Conservation (phyloP, 2,888 invertebrate genomes). For the Drosophila birchii region DNA sequence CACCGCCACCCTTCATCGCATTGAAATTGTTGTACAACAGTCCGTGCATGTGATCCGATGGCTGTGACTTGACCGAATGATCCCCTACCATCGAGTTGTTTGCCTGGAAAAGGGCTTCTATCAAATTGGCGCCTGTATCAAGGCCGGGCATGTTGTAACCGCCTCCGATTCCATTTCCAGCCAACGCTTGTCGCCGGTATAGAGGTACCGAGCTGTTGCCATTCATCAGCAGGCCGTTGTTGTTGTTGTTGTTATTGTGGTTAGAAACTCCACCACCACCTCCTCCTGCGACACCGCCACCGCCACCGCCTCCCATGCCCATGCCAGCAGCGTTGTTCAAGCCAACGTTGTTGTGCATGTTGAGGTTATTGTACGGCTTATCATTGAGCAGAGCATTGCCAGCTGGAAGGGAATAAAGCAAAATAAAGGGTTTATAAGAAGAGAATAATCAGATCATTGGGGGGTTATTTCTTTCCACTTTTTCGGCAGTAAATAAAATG, state of each 20-base stretch:
- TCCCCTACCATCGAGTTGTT: slow-evolving; percentile 66
- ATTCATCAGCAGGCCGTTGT: slow-evolving; percentile 66
- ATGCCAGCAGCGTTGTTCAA: slow-evolving; percentile 22
- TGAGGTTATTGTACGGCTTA: slow-evolving; percentile 59
- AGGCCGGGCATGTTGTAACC: slow-evolving; percentile 68
- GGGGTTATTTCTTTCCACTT: background rate
- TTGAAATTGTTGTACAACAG: slow-evolving; percentile 81
- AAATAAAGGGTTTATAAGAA: background rate
- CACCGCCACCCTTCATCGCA: slow-evolving; percentile 68
- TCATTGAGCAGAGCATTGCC: slow-evolving; percentile 62
- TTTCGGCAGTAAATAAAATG: background rate
- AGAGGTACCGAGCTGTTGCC: slow-evolving; percentile 84
- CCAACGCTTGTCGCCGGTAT: slow-evolving; percentile 85
- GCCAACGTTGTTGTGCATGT: slow-evolving; percentile 61
- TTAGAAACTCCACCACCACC: background rate
- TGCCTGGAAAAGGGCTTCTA: slow-evolving; percentile 82
- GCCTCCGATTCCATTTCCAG: slow-evolving; percentile 74
- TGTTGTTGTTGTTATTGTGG: slow-evolving; percentile 45
- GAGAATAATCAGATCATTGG: background rate
- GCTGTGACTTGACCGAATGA: slow-evolving; percentile 54
- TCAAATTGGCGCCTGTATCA: slow-evolving; percentile 79
- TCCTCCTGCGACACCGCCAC: background rate
- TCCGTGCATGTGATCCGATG: slow-evolving; percentile 67
- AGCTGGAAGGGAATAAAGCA: slow-evolving; percentile 20
- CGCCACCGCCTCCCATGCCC: slow-evolving; percentile 6